Evolutionary conservation across 2,113 vertebrate species (phyloP).

Genomic region (Osmerus mordax): DNA sequence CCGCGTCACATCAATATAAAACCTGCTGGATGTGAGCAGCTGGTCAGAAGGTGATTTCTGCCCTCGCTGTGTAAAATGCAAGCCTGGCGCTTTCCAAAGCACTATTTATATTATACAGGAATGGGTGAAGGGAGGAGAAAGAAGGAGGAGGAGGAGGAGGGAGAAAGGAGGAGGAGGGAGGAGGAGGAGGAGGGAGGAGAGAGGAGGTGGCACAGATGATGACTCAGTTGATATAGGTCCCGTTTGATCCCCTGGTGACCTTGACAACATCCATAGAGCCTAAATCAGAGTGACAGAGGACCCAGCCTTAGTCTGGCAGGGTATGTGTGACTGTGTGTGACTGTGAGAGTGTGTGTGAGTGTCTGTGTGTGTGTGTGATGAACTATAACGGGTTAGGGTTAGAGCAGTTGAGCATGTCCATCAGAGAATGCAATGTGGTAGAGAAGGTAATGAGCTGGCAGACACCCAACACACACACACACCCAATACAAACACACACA

Average conservation of each 20-base stretch:
- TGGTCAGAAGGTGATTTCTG: conserved; percentile 39
- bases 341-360: too few relatives aligned
- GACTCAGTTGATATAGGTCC: not conserved
- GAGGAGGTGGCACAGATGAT: too few relatives aligned
- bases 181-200: too few relatives aligned
- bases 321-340: too few relatives aligned
- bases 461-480: conserved; percentile 37
- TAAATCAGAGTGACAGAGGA: not conserved
- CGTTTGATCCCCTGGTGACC: not conserved
- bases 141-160: not conserved
- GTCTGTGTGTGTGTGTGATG: too few relatives aligned
- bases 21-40: conserved; percentile 40
- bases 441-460: conserved; percentile 53
- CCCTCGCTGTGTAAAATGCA: conserved; percentile 42
- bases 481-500: conserved; percentile 11
- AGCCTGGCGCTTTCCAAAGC: conserved; percentile 38
- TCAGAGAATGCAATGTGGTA: too few relatives aligned
- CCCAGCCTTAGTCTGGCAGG: not conserved
- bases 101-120: conserved; percentile 24
- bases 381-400: too few relatives aligned
- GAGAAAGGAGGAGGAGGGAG: not conserved
- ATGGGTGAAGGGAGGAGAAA: not conserved
- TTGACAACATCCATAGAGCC: not conserved
- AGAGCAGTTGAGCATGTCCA: too few relatives aligned
- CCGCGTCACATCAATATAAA: conserved; percentile 1